phyloP scores from a whole-genome alignment of 2,888 invertebrate species.

The Pasiphila rectangulata region DNA sequence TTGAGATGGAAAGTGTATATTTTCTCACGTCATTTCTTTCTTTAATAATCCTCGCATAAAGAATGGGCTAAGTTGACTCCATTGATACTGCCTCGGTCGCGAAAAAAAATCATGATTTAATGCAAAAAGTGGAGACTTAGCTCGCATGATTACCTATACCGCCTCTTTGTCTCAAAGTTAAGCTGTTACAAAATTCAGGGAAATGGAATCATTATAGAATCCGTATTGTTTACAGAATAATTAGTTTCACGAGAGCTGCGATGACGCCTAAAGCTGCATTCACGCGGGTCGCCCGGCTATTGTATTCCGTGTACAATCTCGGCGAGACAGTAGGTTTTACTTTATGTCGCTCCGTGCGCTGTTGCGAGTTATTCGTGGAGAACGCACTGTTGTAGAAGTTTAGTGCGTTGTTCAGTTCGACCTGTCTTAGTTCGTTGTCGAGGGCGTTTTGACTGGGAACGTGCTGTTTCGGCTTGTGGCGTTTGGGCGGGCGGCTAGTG shows the following conservation, averaged over 20 bases:
- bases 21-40: too few species aligned
- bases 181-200: too few species aligned
- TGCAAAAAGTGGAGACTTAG: too few species aligned
- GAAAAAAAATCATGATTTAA: too few species aligned
- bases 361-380: constrained; percentile 56
- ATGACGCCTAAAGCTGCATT: constrained; percentile 12
- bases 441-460: constrained; percentile 66
- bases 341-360: constrained; percentile 69
- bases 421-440: constrained; percentile 60
- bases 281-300: constrained; percentile 24
- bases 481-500: constrained; percentile 62
- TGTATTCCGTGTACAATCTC: constrained; percentile 59
- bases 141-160: too few species aligned
- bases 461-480: constrained; percentile 64
- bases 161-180: too few species aligned
- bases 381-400: constrained; percentile 63
- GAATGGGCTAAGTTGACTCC: too few species aligned
- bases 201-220: too few species aligned
- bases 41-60: too few species aligned
- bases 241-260: constrained; percentile 8
- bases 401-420: constrained; percentile 62
- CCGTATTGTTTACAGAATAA: too few species aligned
- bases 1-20: too few species aligned
- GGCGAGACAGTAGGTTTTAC: constrained; percentile 70
- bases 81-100: too few species aligned